Evolutionary conservation across 1,140 invertebrate genomes (phyloP).

Genomic region (Proales similis): DNA sequence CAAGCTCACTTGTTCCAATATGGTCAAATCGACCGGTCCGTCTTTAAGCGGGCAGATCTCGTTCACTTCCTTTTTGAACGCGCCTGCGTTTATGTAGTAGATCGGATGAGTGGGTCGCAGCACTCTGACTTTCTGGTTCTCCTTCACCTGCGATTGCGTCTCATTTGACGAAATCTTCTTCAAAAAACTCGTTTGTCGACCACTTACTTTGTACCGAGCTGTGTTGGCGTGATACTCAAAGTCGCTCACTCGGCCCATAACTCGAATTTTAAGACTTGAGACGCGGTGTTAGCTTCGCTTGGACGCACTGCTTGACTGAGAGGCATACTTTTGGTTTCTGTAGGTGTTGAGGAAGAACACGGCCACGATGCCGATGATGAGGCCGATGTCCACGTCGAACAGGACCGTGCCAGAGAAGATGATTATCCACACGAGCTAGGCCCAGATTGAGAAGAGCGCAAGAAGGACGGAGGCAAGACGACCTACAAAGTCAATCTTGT

Average conservation of each 20-base stretch:
- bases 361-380: constrained; percentile 65
- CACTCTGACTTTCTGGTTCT: background rate
- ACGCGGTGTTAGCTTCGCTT: background rate
- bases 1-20: background rate
- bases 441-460: background rate
- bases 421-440: constrained; percentile 64
- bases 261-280: background rate
- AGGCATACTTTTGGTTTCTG: constrained; percentile 48
- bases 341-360: constrained; percentile 64
- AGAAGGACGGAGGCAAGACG: background rate
- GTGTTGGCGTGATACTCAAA: background rate
- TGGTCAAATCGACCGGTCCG: background rate
- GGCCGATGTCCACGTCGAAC: constrained; percentile 74
- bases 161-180: background rate
- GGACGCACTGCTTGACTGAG: too few species aligned
- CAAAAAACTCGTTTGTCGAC: background rate
- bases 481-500: constrained; percentile 66
- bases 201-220: background rate
- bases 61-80: background rate
- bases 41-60: background rate
- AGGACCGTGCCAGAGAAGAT: constrained; percentile 71
- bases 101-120: background rate
- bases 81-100: background rate
- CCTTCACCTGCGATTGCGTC: background rate
- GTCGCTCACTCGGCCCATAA: background rate